Percentiles rank a stretch among this genome's conserved stretches.
These are phyloP conservation scores for Archivesica marissinica DNA, from an alignment of 1,140 invertebrate species.

Conservation along the genomic window DNA sequence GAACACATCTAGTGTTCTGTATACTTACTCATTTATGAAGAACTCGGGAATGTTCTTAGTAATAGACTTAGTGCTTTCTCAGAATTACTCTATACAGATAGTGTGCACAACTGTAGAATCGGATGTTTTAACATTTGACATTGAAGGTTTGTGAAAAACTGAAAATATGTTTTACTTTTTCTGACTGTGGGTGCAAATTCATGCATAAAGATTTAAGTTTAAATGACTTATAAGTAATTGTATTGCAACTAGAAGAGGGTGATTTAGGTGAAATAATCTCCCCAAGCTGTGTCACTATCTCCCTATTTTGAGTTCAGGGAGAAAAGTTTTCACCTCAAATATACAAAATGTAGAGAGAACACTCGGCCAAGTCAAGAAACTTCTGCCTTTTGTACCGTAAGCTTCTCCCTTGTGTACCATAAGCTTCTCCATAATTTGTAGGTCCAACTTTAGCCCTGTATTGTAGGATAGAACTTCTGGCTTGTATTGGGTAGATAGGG, in stretches of 20 bases:
- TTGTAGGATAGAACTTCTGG: too few relatives aligned
- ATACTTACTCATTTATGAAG: background rate
- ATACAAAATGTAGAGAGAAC: too few relatives aligned
- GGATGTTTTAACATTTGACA: background rate
- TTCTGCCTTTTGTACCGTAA: too few relatives aligned
- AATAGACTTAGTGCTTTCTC: background rate
- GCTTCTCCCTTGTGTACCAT: too few relatives aligned
- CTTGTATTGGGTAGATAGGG: too few relatives aligned
- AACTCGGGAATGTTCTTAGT: background rate
- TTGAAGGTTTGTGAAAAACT: conserved; percentile 12
- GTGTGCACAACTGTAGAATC: background rate
- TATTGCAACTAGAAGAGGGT: background rate
- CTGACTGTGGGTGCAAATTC: background rate
- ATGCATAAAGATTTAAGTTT: background rate
- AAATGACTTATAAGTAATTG: background rate
- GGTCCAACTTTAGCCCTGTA: too few relatives aligned
- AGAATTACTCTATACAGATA: conserved; percentile 32
- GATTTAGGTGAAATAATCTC: background rate
- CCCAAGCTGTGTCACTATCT: too few relatives aligned
- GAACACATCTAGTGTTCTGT: background rate
- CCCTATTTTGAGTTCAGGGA: too few relatives aligned
- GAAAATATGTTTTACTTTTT: background rate
- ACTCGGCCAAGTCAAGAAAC: too few relatives aligned
- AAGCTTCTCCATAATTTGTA: too few relatives aligned
- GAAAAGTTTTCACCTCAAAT: too few relatives aligned